These are phyloP conservation scores for Pycnonotus jocosus DNA, from an alignment of 2,113 vertebrate genomes.

Conservation along the genomic window DNA sequence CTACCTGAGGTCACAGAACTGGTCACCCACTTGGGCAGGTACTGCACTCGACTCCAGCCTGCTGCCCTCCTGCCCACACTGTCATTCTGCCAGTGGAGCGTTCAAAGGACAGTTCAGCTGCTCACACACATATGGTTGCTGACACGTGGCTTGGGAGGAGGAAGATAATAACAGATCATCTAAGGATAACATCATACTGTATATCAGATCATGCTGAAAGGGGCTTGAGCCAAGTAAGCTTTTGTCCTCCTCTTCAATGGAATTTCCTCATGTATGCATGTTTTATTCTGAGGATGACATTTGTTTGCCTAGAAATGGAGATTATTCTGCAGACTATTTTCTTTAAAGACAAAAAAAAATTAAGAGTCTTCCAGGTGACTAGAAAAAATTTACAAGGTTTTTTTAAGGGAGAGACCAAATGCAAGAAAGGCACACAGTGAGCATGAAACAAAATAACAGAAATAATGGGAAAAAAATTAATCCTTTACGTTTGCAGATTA, in stretches of 20 bases:
- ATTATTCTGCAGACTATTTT: not conserved
- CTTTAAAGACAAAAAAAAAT: not conserved
- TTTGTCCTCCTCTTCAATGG: not conserved
- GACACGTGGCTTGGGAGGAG: not conserved
- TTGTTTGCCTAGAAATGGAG: not conserved
- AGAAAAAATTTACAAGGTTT: not conserved
- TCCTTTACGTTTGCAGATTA: not conserved
- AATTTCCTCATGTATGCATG: not conserved
- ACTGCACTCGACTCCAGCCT: not conserved
- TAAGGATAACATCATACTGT: slow-evolving; percentile 9
- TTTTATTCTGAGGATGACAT: not conserved
- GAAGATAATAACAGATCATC: slow-evolving; percentile 24
- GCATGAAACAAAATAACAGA: not conserved
- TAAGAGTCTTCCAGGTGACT: not conserved
- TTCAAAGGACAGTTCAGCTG: not conserved
- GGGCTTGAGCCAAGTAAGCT: not conserved
- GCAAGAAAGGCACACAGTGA: not conserved
- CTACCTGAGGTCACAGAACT: not conserved
- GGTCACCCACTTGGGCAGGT: not conserved
- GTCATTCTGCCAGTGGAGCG: not conserved
- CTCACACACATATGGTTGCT: not conserved
- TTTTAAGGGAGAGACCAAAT: not conserved
- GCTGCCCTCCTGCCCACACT: not conserved
- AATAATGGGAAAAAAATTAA: not conserved
- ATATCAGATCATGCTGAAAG: not conserved